Conservation (phyloP, 92 coral and sea anemone genomes). For the Plumapathes pennacea region DNA sequence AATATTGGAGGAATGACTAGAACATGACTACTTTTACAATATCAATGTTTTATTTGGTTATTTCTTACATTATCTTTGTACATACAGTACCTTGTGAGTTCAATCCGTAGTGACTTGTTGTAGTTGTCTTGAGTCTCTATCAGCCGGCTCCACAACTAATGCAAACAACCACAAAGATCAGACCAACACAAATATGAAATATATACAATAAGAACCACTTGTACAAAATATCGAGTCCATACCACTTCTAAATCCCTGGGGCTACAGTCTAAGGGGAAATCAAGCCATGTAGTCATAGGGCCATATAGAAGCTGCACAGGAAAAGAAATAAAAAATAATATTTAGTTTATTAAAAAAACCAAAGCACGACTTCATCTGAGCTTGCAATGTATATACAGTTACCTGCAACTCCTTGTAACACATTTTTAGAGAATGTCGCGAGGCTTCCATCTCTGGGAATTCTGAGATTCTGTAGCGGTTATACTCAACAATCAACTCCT, state of each 20-base stretch:
- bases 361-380: background rate
- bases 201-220: no score
- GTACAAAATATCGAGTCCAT: background rate
- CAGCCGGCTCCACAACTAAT: slow-evolving; percentile 73
- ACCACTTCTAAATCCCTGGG: slow-evolving; percentile 98
- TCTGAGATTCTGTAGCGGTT: slow-evolving; percentile 87
- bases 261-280: slow-evolving; percentile 92
- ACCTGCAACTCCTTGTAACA: slow-evolving; percentile 89
- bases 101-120: slow-evolving; percentile 81
- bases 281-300: slow-evolving; percentile 99
- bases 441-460: slow-evolving; percentile 84
- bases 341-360: background rate
- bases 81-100: slow-evolving; percentile 71
- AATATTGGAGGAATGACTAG: no score
- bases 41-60: no score
- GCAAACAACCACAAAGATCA: background rate
- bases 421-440: slow-evolving; percentile 78
- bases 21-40: no score
- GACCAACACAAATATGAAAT: background rate
- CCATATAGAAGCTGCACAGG: slow-evolving; percentile 75
- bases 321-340: background rate
- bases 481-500: slow-evolving; percentile 88
- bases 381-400: background rate
- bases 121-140: slow-evolving; percentile 81
- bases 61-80: no score